Evolutionary conservation across 2,888 invertebrate genomes (phyloP).

Genomic region (Oscheius sp.): DNA sequence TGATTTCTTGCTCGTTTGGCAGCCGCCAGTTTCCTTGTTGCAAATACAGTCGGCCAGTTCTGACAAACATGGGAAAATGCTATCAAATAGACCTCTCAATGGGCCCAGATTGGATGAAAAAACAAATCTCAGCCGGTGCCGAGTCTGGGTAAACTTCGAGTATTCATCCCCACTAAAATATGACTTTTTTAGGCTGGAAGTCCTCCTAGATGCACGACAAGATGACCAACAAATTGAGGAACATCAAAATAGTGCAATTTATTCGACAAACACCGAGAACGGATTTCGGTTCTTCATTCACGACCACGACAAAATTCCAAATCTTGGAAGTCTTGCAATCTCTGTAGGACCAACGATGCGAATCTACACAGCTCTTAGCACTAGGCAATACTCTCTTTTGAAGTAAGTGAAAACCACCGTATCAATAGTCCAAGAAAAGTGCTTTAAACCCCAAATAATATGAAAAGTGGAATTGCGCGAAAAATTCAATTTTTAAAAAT

Average conservation of each 20-base stretch:
- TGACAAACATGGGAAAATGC: slow-evolving; percentile 64
- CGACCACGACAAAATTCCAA: slow-evolving; percentile 51
- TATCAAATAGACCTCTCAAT: slow-evolving; percentile 50
- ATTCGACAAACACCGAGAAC: slow-evolving; percentile 58
- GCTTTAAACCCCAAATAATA: no score
- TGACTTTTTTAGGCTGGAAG: slow-evolving; percentile 36
- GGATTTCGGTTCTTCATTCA: slow-evolving; percentile 66
- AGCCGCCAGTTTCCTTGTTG: slow-evolving; percentile 57
- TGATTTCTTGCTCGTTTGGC: slow-evolving; percentile 60
- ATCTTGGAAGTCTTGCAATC: slow-evolving; percentile 60
- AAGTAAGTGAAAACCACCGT: no score
- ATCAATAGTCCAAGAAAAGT: no score
- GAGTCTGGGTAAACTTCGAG: slow-evolving; percentile 45
- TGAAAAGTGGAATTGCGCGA: no score
- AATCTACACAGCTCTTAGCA: slow-evolving; percentile 40
- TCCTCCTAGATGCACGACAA: background rate
- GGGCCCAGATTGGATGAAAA: slow-evolving; percentile 57
- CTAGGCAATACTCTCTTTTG: slow-evolving; percentile 49
- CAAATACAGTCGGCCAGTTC: slow-evolving; percentile 55
- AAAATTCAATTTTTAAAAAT: no score
- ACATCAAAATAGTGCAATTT: slow-evolving; percentile 42
- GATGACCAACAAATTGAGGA: slow-evolving; percentile 35
- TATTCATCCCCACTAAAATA: background rate
- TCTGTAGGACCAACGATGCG: slow-evolving; percentile 61
- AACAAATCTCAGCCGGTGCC: slow-evolving; percentile 60